Percentiles rank a stretch among this genome's conserved stretches.
Conservation (phyloP, 1,140 invertebrate genomes). For the Apis mellifera region Amel_HAv3.1 CM009940.2:5267501-5268000, state of each 20-base stretch:
- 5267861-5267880: no score
- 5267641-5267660: slow-evolving; percentile 68
- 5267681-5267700: slow-evolving; percentile 26
- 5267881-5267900: no score
- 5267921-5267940: no score
- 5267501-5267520: not conserved
- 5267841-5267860: no score
- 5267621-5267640: slow-evolving; percentile 68
- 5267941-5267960: no score
- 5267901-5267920: no score
- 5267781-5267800: not conserved
- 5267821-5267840: no score
- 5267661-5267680: slow-evolving; percentile 70
- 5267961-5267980: no score
- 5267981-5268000: no score
- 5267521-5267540: not conserved
- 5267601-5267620: slow-evolving; percentile 10
- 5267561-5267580: not conserved
- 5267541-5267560: not conserved
- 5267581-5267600: slow-evolving; percentile 19
- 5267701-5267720: slow-evolving; percentile 59
- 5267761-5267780: slow-evolving; percentile 25
- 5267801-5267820: no score
- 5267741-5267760: slow-evolving; percentile 7
- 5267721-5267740: slow-evolving; percentile 60